Conservation (phyloP, 2,888 invertebrate species). For the Fragum fragum region DNA sequence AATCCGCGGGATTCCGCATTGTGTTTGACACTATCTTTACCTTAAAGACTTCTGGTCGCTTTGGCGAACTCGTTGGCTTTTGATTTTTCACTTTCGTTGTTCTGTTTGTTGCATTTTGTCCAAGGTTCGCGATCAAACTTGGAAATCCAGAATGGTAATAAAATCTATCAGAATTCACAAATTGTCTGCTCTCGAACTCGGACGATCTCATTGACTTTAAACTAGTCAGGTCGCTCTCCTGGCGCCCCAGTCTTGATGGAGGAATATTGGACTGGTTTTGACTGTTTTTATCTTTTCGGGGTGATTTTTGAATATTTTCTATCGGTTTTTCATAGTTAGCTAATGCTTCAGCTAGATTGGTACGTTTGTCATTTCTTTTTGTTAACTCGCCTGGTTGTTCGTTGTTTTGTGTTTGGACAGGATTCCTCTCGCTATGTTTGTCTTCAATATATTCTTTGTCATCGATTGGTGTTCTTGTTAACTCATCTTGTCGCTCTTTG, state of each 20-base stretch:
- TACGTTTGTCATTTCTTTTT: neutral
- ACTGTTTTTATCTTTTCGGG: neutral
- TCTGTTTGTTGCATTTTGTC: conserved; percentile 29
- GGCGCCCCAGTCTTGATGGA: neutral
- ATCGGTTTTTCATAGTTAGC: neutral
- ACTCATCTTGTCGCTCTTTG: neutral
- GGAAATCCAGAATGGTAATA: conserved; percentile 53
- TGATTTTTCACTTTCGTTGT: conserved; percentile 8
- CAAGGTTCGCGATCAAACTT: conserved; percentile 42
- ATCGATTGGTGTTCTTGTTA: too few relatives aligned
- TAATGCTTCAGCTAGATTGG: neutral
- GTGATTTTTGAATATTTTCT: neutral
- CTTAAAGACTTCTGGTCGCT: neutral
- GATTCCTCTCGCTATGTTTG: too few relatives aligned
- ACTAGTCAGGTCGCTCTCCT: neutral
- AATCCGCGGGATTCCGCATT: too few relatives aligned
- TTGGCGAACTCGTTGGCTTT: conserved; percentile 14
- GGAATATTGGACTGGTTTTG: neutral
- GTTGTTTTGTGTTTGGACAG: too few relatives aligned
- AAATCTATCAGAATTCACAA: conserved; percentile 20
- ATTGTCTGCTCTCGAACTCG: conserved; percentile 16
- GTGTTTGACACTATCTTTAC: too few relatives aligned
- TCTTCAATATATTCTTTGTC: too few relatives aligned
- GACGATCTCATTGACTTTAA: neutral
- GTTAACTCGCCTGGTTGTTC: neutral